Percentiles rank a stretch among this genome's conserved stretches.
Evolutionary conservation across 2,888 invertebrate species (phyloP).

Genomic region (Cantharis rufa): DNA sequence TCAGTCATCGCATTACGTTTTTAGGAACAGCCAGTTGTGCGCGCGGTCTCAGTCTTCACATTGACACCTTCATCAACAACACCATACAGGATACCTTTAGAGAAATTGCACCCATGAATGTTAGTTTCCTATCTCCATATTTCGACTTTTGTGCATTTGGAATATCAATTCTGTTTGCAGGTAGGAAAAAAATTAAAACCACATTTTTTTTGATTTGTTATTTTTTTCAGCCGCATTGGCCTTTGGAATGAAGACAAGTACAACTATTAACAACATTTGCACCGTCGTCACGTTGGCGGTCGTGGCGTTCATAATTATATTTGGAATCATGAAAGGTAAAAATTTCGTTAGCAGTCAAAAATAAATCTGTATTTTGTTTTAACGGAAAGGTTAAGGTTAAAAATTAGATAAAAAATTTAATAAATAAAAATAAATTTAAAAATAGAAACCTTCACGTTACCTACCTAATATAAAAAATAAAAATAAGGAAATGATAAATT

Average conservation of each 20-base stretch:
- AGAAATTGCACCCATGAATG: conserved; percentile 67
- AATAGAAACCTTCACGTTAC: too few relatives aligned
- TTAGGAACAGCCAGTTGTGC: conserved; percentile 80
- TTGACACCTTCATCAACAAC: conserved; percentile 70
- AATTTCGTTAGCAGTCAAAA: too few relatives aligned
- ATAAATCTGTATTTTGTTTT: too few relatives aligned
- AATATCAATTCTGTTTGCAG: conserved; percentile 70
- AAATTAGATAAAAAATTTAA: too few relatives aligned
- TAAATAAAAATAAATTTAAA: too few relatives aligned
- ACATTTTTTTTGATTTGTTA: too few relatives aligned
- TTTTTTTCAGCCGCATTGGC: conserved; percentile 68
- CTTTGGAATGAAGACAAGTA: conserved; percentile 87
- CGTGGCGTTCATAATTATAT: conserved; percentile 79
- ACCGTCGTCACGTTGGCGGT: conserved; percentile 81
- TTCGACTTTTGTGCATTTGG: conserved; percentile 78
- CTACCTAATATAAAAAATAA: too few relatives aligned
- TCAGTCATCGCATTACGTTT: conserved; percentile 34
- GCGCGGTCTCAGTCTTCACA: conserved; percentile 75
- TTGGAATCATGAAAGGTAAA: conserved; percentile 74
- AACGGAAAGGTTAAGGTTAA: too few relatives aligned
- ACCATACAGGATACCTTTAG: conserved; percentile 66
- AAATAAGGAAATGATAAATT: too few relatives aligned
- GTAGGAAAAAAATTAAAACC: conserved; percentile 54
- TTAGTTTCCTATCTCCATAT: conserved; percentile 69
- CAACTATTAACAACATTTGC: conserved; percentile 83